Base-by-base conservation (phyloP, 2,113 vertebrate genomes). In the Pao palembangensis region DNA sequence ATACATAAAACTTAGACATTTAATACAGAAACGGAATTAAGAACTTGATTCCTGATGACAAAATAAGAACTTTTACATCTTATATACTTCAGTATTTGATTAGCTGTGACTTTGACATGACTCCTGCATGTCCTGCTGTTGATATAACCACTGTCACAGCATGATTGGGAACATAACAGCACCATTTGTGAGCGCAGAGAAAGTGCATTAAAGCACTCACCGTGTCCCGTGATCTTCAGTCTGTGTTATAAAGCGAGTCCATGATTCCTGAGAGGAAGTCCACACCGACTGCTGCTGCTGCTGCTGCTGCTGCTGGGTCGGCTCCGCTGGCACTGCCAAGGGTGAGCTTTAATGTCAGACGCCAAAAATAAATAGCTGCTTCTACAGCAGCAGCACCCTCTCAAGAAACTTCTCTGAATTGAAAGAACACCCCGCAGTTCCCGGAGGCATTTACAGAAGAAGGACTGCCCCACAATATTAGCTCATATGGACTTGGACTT, bases 361-460 rank as follows among this genome's bases (percentile, higher is more conserved):
- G 80, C 87, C 91, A 84, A 93, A 93, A 93, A 93, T 93, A 93
- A 87, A 73, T 49, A 0, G 64, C 18, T 44, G 78, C 78, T 55
- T 70, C 79, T 57, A 63, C 51, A 48, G 51, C 43, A 52, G 64
- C 50, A 42, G 62, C 51, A 48, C 55, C 19, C 16, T 31, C 34
- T 20, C 53, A 51, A 48, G 65, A 44, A 1, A 0, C 62, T 51
- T 3, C 34, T 38, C 34, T 38, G 34, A 38, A 63, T 28, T 51
- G n/a, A 64, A 78, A 67, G 53, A 46, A 76, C 58, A 74, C 19
- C 44, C 57, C 0, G 47, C 19, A 19, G 58, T 20, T 67, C 51
- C 18, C 5, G 4, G 21, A 57, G 28, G n/a, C 58, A 19, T 6
- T 21, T 1, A 47, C 21, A 63, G 41, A 28, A 8, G 8, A 25